Evolutionary conservation across 2,888 invertebrate genomes (phyloP).

Genomic region (Drosophila anceps): DNA sequence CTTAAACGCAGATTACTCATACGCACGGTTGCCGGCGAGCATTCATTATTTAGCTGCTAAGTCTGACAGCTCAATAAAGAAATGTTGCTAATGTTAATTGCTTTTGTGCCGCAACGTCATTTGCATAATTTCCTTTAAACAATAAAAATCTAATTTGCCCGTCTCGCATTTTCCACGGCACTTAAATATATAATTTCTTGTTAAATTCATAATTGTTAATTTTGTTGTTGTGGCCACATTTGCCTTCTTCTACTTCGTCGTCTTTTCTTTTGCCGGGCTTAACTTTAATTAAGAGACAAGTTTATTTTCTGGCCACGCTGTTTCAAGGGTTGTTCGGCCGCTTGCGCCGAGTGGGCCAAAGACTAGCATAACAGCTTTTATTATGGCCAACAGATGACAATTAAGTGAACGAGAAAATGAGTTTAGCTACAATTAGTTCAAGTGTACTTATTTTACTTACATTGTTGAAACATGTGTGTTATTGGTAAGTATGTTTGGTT

Average conservation of each 20-base stretch:
- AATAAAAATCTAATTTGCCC: slow-evolving; percentile 83
- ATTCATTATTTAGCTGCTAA: slow-evolving; percentile 63
- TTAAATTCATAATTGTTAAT: slow-evolving; percentile 83
- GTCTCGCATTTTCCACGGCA: slow-evolving; percentile 29
- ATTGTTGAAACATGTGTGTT: too few species aligned
- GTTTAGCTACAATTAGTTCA: neutral
- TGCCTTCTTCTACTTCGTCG: slow-evolving; percentile 26
- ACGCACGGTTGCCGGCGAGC: slow-evolving; percentile 74
- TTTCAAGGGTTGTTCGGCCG: slow-evolving; percentile 26
- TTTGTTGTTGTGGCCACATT: slow-evolving; percentile 64
- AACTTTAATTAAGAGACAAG: slow-evolving; percentile 84
- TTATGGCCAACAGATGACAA: slow-evolving; percentile 19
- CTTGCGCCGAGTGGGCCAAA: slow-evolving; percentile 12
- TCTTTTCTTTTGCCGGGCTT: slow-evolving; percentile 72
- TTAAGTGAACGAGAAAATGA: neutral
- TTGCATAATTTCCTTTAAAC: slow-evolving; percentile 84
- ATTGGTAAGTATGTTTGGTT: too few species aligned
- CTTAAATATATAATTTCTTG: slow-evolving; percentile 83
- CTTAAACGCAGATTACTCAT: slow-evolving; percentile 81
- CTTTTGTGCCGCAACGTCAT: slow-evolving; percentile 64
- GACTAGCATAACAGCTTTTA: neutral
- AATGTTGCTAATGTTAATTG: slow-evolving; percentile 71
- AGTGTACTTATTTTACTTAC: neutral
- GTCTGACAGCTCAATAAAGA: slow-evolving; percentile 56
- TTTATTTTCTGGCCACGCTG: slow-evolving; percentile 32